These are phyloP conservation scores for Mormyrops attenuatus DNA, from an alignment of 2,797 vertebrate genomes.

Conservation along the genomic window DNA sequence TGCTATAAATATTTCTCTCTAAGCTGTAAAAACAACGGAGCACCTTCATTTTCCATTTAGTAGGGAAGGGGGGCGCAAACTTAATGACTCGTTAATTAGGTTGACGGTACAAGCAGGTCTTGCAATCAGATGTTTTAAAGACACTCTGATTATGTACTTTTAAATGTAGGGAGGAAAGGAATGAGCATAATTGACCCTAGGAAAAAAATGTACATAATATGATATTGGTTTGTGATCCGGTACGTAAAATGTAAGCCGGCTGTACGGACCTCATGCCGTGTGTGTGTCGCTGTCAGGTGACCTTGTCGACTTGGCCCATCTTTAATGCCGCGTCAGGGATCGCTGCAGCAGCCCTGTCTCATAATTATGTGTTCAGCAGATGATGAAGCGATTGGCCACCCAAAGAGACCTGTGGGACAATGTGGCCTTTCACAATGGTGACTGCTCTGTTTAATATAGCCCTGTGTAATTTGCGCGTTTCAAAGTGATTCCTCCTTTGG, in stretches of 20 bases:
- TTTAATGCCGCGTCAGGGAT: background rate
- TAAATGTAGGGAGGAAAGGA: background rate
- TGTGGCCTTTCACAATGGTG: background rate
- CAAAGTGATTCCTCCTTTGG: background rate
- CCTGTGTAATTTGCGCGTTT: background rate
- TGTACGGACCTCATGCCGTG: background rate
- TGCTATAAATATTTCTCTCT: background rate
- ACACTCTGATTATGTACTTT: background rate
- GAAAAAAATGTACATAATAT: background rate
- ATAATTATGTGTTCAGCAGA: background rate
- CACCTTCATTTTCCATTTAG: background rate
- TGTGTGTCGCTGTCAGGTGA: background rate
- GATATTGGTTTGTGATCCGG: background rate
- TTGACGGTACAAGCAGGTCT: background rate
- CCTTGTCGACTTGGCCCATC: background rate
- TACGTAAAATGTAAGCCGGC: background rate
- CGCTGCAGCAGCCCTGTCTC: background rate
- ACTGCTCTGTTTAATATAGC: background rate
- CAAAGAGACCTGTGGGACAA: background rate
- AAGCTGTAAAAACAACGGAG: background rate
- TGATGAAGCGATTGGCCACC: background rate
- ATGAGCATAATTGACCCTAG: background rate
- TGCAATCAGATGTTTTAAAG: background rate
- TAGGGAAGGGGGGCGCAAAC: background rate
- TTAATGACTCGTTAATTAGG: constrained; percentile 4